Base-by-base conservation (phyloP, 2,797 vertebrate genomes). In the Neoniphon sammara region DNA sequence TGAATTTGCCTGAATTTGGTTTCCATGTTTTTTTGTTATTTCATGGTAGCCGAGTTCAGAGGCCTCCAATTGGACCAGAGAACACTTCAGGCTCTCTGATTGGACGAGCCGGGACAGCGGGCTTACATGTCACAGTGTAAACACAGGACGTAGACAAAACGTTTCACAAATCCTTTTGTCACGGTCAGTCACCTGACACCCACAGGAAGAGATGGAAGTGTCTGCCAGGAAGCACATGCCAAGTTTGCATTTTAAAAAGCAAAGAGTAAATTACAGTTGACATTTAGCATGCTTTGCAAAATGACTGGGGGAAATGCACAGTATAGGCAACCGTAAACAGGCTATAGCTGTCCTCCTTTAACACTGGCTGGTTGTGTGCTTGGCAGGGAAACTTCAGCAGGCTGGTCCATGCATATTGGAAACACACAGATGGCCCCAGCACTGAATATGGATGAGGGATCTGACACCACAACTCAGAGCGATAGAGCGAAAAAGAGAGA, bases 361-460 rank as follows among this genome's bases (percentile, higher is more conserved):
- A 82, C 81, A 53, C 81, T 72, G 78, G 66, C 78, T 85, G 83
- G 66, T 77, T 73, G 62, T 44, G 25, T 75, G 85, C 77, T 89
- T 86, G 88, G 89, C 85, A 81, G 75, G 25, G 76, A 82, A 67
- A 72, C 75, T 81, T 70, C 23, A 7, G 66, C 89, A 88, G 86
- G 65, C 89, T 89, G 84, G 84, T 86, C 89, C 85, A 89, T 92
- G 90, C 87, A 90, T 91, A 91, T 88, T 90, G 91, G 89, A 92
- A 80, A 74, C 79, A 77, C 88, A 87, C 90, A 93, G 90, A 93
- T 91, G 90, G 91, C 80, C 82, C 74, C 70, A 9, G 62, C 21
- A 3, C 83, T 92, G 88, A 91, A 92, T 91, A 91, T 92, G 91
- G 84, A 91, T 91, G 92, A 91, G 86, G 63, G 83, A 88, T 89